Evolutionary conservation across 2,113 vertebrate genomes (phyloP), one percentile per base, ranked within the genome.

Genomic region (Microcebus ravelobensis): DNA sequence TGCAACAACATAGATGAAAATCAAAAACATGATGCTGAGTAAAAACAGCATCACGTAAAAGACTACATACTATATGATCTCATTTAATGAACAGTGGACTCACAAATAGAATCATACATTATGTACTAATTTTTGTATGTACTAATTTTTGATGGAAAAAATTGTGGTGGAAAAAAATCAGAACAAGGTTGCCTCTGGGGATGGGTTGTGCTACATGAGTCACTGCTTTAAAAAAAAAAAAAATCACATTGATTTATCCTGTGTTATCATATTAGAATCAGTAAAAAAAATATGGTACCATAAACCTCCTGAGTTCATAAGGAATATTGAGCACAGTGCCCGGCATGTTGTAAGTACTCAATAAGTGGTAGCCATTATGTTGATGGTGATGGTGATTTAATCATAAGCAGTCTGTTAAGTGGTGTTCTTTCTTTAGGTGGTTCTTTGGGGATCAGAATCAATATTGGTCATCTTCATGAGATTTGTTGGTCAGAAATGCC

Each of bases 401-500:
- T 82, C 36, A 27, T 86, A 79, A 98, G 90, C 45, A 94, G 39
- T 73, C 95, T 81, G 36, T 83, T 76, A 97, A 97, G 82, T 52
- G 4, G 77, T 97, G 87, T 90, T 95, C 92, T 87, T 95, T 97
- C 65, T 93, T 61, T 65, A 92, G 76, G 81, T 82, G 94, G 31
- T 83, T 96, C 83, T 97, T 96, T 97, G 4, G 93, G 79, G 81
- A 95, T 94, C 86, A 92, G 36, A 95, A 76, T 90, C 65, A 29
- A 59, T 79, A 80, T 85, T 96, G 88, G 79, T 90, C 94, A 95
- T 55, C 83, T 92, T 77, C 12, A 82, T 96, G 82, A 98, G 90
- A 97, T 98, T 98, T 97, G 82, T 86, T 84, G 82, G 34, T 96
- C 45, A 77, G 52, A 45, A 45, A 55, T 92, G 68, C 74, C 9